phyloP scores from a whole-genome alignment of 92 coral and sea anemone genomes.

The Zoanthus solanderi region DNA sequence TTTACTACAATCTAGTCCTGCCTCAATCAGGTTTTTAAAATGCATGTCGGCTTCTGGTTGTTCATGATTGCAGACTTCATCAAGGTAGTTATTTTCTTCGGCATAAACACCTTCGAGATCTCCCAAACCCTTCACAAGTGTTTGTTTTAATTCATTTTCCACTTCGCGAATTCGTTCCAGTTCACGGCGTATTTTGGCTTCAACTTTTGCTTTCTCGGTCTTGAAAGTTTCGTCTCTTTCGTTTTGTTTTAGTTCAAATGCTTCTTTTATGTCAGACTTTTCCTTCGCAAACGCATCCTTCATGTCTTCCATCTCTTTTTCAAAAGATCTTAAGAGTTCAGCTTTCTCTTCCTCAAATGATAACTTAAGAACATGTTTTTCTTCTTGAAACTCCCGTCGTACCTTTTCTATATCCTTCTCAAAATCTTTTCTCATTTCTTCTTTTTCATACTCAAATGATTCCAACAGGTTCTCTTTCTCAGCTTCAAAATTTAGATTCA shows the following conservation, averaged over 20 bases:
- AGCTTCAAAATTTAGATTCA: slow-evolving; percentile 77
- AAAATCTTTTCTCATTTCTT: slow-evolving; percentile 90
- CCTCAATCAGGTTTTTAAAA: slow-evolving; percentile 67
- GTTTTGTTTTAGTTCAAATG: slow-evolving; percentile 68
- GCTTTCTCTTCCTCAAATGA: slow-evolving; percentile 93
- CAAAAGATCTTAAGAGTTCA: slow-evolving; percentile 71
- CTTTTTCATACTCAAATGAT: slow-evolving; percentile 88
- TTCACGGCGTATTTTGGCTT: slow-evolving; percentile 80
- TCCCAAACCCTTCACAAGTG: slow-evolving; percentile 82
- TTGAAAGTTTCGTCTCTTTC: slow-evolving; percentile 81
- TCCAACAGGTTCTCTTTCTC: slow-evolving; percentile 89
- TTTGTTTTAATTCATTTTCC: slow-evolving; percentile 90
- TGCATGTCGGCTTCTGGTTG: slow-evolving; percentile 96
- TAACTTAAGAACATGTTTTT: slow-evolving; percentile 92
- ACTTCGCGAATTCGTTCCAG: slow-evolving; percentile 92
- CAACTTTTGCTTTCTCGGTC: slow-evolving; percentile 82
- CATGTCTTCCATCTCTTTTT: slow-evolving; percentile 77
- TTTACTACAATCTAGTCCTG: slow-evolving; percentile 65
- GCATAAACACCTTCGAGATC: slow-evolving; percentile 89
- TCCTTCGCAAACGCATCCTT: slow-evolving; percentile 79
- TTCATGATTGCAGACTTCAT: slow-evolving; percentile 74
- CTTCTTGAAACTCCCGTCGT: slow-evolving; percentile 92
- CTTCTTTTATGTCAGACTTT: slow-evolving; percentile 76
- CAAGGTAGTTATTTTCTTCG: slow-evolving; percentile 81
- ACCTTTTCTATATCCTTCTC: slow-evolving; percentile 92